Evolutionary conservation across 2,113 vertebrate species (phyloP).

Genomic region (Meleagris gallopavo): DNA sequence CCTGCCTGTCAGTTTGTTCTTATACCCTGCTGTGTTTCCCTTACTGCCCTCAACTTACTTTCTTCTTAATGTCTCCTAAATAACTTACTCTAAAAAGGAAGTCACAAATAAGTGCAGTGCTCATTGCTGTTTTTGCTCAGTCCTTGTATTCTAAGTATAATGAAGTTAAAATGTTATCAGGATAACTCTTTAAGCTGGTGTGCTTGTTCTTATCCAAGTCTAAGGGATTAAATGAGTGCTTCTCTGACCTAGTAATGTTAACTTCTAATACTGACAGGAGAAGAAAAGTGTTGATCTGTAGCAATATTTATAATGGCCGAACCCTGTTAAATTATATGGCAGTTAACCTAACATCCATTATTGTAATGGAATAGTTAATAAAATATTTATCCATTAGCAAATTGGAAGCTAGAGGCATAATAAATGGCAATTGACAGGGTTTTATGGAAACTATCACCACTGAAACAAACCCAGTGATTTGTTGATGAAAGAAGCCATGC

Average conservation of each 20-base stretch:
- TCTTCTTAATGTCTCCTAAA: background rate
- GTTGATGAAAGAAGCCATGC: slow-evolving; percentile 37
- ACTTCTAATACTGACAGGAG: background rate
- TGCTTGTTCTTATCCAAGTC: background rate
- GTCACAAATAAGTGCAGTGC: background rate
- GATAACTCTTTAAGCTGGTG: background rate
- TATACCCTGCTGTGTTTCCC: background rate
- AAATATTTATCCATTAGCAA: slow-evolving; percentile 49
- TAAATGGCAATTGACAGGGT: slow-evolving; percentile 5
- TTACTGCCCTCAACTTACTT: background rate
- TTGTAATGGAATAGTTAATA: slow-evolving; percentile 51
- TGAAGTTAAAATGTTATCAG: background rate
- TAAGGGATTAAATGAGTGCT: background rate
- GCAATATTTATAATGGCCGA: slow-evolving; percentile 2
- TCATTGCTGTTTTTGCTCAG: background rate
- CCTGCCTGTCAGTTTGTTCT: fast-evolving
- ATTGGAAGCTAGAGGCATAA: slow-evolving; percentile 40
- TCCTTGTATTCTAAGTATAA: background rate
- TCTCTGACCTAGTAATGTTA: background rate
- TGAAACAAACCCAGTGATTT: slow-evolving; percentile 34
- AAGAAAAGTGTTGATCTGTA: background rate
- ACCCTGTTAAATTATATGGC: slow-evolving; percentile 25
- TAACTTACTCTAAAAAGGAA: background rate
- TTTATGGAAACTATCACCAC: slow-evolving; percentile 24
- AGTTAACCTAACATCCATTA: slow-evolving; percentile 46